phyloP scores from a whole-genome alignment of 2,113 vertebrate species.

The Chaetura pelagica region DNA sequence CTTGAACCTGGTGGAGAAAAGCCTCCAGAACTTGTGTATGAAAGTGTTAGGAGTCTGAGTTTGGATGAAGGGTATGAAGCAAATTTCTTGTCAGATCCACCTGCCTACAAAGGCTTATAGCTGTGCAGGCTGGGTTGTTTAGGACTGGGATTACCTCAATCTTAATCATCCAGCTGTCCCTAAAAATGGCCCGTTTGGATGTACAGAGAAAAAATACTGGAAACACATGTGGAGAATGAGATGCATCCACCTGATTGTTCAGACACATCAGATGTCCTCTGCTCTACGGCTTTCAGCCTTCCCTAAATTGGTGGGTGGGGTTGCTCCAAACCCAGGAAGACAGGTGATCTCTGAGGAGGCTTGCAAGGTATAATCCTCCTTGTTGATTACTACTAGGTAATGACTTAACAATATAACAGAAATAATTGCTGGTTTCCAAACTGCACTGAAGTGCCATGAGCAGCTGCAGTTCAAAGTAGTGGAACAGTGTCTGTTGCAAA shows the following conservation, averaged over 20 bases:
- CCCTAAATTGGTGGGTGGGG: not conserved
- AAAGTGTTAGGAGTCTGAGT: not conserved
- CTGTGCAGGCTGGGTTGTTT: not conserved
- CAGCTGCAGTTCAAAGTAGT: not conserved
- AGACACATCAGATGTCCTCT: not conserved
- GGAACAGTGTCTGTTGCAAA: not conserved
- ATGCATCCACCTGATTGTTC: rapidly evolving
- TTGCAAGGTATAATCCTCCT: not conserved
- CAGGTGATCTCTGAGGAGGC: not conserved
- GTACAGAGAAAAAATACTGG: not conserved
- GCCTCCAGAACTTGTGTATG: not conserved
- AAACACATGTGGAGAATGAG: not conserved
- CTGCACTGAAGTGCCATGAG: not conserved
- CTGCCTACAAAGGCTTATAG: not conserved
- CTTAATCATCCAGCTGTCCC: not conserved
- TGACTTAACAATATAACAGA: not conserved
- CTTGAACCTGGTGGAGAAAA: not conserved
- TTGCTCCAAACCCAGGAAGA: not conserved
- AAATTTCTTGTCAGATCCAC: not conserved
- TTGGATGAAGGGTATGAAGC: not conserved
- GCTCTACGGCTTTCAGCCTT: not conserved
- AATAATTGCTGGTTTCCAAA: not conserved
- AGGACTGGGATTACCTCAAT: not conserved
- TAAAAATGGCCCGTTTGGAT: not conserved
- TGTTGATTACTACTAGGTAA: rapidly evolving